Percentiles rank a stretch among this genome's conserved stretches.
These are phyloP conservation scores for Ooceraea biroi DNA, from an alignment of 1,140 invertebrate genomes.

Conservation along the genomic window DNA sequence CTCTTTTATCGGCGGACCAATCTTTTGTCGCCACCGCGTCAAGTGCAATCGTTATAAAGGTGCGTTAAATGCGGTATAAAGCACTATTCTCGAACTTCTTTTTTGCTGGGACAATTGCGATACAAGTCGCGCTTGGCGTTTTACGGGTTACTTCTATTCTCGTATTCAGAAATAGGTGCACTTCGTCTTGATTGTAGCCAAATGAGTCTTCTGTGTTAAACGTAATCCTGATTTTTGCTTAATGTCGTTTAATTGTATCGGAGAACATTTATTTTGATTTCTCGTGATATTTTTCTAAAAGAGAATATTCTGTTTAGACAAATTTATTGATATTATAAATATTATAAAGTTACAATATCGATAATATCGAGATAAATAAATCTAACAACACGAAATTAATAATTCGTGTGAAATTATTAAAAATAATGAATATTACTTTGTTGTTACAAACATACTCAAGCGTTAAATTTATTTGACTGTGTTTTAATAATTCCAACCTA, in stretches of 20 bases:
- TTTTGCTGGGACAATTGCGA: slow-evolving; percentile 48
- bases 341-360: too few relatives aligned
- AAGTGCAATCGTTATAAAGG: slow-evolving; percentile 64
- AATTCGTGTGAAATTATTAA: too few relatives aligned
- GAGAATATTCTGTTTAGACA: too few relatives aligned
- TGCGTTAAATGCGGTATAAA: slow-evolving; percentile 58
- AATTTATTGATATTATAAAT: too few relatives aligned
- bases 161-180: neutral
- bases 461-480: too few relatives aligned
- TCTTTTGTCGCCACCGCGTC: slow-evolving; percentile 55
- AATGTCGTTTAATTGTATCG: neutral
- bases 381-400: too few relatives aligned
- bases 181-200: neutral
- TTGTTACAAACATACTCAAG: too few relatives aligned
- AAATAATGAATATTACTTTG: too few relatives aligned
- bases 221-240: neutral
- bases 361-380: too few relatives aligned
- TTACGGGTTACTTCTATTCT: neutral
- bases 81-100: slow-evolving; percentile 47
- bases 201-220: neutral
- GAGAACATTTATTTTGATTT: neutral
- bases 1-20: slow-evolving; percentile 67
- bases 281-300: too few relatives aligned
- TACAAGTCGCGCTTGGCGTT: slow-evolving; percentile 60
- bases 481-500: too few relatives aligned